These are phyloP conservation scores for Alosa sapidissima DNA, from an alignment of 2,797 vertebrate species.

Conservation along the genomic window DNA sequence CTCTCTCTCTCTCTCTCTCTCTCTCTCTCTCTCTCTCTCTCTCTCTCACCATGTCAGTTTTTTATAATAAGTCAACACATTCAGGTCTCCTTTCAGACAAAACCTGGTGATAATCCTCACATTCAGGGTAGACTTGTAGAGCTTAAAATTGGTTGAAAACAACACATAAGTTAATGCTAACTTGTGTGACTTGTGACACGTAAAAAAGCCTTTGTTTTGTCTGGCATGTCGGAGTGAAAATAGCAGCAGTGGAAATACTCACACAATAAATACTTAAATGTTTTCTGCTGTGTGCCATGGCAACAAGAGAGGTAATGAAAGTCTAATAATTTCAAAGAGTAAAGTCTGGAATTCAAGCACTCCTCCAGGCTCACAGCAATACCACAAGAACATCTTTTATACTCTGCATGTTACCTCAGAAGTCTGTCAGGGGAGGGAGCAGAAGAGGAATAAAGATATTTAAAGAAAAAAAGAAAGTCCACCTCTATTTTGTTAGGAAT, in stretches of 20 bases:
- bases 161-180: neutral
- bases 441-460: neutral
- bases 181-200: no score
- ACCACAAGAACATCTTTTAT: no score
- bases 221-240: neutral
- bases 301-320: neutral
- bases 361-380: no score
- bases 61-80: constrained; percentile 62
- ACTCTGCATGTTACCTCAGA: neutral
- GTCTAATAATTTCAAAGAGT: neutral
- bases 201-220: neutral
- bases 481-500: no score
- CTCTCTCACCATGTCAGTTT: constrained; percentile 45
- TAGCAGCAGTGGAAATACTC: neutral
- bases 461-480: neutral
- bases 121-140: neutral
- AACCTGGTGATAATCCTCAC: neutral
- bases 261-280: neutral
- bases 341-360: neutral
- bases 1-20: constrained; percentile 54
- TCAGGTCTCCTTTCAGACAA: neutral
- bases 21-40: constrained; percentile 38
- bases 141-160: neutral
- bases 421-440: neutral
- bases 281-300: neutral